These are phyloP conservation scores for Lamellibrachia luymesi DNA, from an alignment of 1,140 invertebrate genomes.

Conservation along the genomic window DNA sequence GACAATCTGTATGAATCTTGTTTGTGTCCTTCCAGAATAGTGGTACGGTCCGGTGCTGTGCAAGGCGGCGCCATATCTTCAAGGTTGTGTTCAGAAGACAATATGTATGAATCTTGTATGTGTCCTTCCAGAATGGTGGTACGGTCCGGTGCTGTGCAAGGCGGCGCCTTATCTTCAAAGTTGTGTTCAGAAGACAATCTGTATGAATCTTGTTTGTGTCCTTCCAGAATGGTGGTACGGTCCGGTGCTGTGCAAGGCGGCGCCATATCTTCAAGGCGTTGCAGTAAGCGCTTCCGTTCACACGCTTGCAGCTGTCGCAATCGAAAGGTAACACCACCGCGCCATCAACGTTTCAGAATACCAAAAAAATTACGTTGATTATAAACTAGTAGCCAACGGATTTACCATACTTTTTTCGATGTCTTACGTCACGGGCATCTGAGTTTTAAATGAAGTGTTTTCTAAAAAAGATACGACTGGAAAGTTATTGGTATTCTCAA, in stretches of 20 bases:
- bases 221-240: slow-evolving; percentile 88
- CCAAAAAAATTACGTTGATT: not conserved
- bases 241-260: slow-evolving; percentile 89
- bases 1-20: too few relatives aligned
- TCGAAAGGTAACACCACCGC: slow-evolving; percentile 74
- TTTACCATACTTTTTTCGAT: not conserved
- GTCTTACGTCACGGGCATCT: not conserved
- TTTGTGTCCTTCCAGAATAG: slow-evolving; percentile 73
- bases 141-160: slow-evolving; percentile 91
- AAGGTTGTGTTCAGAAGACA: too few relatives aligned
- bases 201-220: not conserved
- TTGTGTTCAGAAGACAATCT: too few relatives aligned
- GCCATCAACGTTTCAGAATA: not conserved
- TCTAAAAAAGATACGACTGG: not conserved
- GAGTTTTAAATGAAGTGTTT: not conserved
- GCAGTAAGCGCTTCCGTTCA: slow-evolving; percentile 92
- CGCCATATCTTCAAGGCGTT: slow-evolving; percentile 90
- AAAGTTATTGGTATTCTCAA: not conserved
- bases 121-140: slow-evolving; percentile 78
- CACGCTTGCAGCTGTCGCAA: slow-evolving; percentile 86
- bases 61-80: slow-evolving; percentile 89
- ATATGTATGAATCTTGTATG: too few relatives aligned
- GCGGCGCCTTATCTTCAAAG: slow-evolving; percentile 91
- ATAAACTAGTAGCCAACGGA: not conserved
- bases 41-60: slow-evolving; percentile 89